Base-by-base conservation (phyloP, 2,888 invertebrate species). In the Hypselothyrea guttata region DNA sequence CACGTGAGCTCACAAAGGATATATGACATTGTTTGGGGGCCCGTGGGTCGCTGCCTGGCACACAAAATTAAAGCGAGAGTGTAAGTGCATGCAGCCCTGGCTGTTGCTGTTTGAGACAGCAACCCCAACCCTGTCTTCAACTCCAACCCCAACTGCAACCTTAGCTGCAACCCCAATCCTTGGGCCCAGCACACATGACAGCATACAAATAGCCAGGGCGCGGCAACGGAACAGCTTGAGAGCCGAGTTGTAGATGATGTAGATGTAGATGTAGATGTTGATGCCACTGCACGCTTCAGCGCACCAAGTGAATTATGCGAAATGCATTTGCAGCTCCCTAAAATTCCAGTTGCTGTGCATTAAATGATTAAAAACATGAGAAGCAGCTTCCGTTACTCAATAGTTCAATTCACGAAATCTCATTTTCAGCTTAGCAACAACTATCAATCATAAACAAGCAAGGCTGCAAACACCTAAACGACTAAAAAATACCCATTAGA, bases 1-100 rank as follows among this genome's bases (percentile, higher is more conserved):
- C 78, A 78, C 78, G 78, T 82, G 83, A 78, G 78, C 75, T 68
- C 76, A 78, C 78, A 78, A 78, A 78, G 79, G 78, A 67, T 82
- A 77, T 78, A 75, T 68, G 79, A 83, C 83, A 78, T 78, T 82
- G 78, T 78, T 83, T 79, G 74, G 68, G 73, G 73, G 59, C 67
- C 55, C 62, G 47, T 59, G 60, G 65, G 57, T 69, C 60, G 66
- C 56, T 58, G 68, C 46, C 62, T 83, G 83, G 71, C 79, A 82
- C 79, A 82, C 74, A 78, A 78, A 22, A 78, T 78, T 78, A 78
- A 78, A 78, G 78, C 75, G 83, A 78, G 78, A 78, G 78, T 83
- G 79, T 68, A 70, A 70, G 66, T 71, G 54, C 66, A 38, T 37
- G 38, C 18, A 16, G 11, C 18, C 35, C 38, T 35, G 70, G 71